Evolutionary conservation across 2,888 invertebrate species (phyloP).

Genomic region (Coelinius sp.): DNA sequence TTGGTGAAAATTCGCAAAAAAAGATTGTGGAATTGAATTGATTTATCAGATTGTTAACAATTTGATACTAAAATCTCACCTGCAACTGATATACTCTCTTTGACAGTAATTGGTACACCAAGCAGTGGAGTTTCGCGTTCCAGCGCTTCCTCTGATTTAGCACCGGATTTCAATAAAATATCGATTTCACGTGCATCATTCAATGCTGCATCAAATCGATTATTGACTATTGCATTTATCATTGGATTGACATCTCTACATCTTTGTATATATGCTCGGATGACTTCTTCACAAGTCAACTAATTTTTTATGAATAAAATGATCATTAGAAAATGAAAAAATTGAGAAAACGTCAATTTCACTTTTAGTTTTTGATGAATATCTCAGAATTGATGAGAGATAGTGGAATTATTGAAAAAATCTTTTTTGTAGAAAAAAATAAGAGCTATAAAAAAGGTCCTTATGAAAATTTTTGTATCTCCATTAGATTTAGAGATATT

Average conservation of each 20-base stretch:
- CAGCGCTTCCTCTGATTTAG: conserved; percentile 67
- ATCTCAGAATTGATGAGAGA: no score
- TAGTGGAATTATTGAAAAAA: no score
- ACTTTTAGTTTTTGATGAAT: no score
- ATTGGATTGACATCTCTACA: conserved; percentile 78
- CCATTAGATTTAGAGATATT: no score
- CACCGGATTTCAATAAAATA: conserved; percentile 53
- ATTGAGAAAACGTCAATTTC: no score
- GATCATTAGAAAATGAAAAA: no score
- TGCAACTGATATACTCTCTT: conserved; percentile 83
- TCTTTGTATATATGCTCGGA: conserved; percentile 76
- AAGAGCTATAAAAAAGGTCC: no score
- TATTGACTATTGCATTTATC: conserved; percentile 80
- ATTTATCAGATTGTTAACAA: no score
- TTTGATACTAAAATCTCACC: conserved; percentile 73
- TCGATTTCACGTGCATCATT: conserved; percentile 78
- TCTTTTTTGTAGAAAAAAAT: no score
- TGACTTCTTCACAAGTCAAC: conserved; percentile 76
- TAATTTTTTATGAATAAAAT: conserved; percentile 56
- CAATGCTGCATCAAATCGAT: conserved; percentile 77
- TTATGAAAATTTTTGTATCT: no score
- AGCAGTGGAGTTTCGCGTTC: conserved; percentile 77
- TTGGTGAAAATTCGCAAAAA: no score
- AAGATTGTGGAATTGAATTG: no score
- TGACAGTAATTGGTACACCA: conserved; percentile 87